Percentiles rank a stretch among this genome's conserved stretches.
These are phyloP conservation scores for Pocillopora verrucosa DNA, from an alignment of 64 coral and sea anemone genomes.

Conservation along the genomic window DNA sequence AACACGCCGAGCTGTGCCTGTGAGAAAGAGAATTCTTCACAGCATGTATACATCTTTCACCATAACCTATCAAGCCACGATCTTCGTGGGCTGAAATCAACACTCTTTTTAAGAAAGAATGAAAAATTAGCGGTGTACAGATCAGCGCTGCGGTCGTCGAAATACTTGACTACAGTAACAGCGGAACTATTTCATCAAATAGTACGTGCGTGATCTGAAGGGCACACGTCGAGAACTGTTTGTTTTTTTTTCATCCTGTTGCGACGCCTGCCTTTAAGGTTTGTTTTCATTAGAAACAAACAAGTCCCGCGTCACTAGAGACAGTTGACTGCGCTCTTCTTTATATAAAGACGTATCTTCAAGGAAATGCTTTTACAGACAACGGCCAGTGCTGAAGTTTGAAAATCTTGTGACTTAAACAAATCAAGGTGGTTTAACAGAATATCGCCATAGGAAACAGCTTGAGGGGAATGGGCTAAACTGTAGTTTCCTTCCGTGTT, in stretches of 20 bases:
- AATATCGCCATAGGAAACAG: not conserved
- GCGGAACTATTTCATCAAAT: not conserved
- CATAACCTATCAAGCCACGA: not conserved
- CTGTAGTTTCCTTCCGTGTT: no score
- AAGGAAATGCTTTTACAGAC: not conserved
- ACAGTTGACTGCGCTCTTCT: not conserved
- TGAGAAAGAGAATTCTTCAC: not conserved
- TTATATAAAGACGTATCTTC: not conserved
- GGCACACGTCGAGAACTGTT: not conserved
- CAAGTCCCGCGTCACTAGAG: not conserved
- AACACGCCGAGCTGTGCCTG: not conserved
- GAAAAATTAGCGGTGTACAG: not conserved
- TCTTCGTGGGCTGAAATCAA: not conserved
- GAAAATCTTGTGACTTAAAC: no score
- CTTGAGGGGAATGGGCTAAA: not conserved
- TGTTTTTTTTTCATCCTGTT: not conserved
- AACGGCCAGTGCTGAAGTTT: not conserved
- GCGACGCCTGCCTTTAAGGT: not conserved
- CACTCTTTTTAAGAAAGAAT: not conserved
- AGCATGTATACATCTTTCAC: not conserved
- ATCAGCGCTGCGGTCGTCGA: not conserved
- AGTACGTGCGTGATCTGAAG: conserved; percentile 5
- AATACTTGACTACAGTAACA: conserved; percentile 13
- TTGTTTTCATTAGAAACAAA: conserved; percentile 23
- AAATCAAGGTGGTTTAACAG: no score